Base-by-base conservation (phyloP, 1,140 invertebrate genomes). In the Caerostris darwini region DNA sequence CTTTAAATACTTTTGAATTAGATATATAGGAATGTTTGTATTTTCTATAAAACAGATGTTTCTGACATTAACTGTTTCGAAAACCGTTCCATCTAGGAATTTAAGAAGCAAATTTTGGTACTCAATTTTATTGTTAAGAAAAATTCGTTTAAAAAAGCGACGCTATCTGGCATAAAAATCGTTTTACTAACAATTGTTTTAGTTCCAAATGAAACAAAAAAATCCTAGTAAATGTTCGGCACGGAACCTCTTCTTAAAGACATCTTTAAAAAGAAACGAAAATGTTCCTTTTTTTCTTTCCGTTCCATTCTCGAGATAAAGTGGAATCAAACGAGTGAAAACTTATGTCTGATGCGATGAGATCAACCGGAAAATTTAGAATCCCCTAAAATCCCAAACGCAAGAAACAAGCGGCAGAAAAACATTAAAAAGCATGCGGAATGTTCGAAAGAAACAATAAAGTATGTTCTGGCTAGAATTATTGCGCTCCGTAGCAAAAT, bases 261-360 rank as follows among this genome's bases (percentile, higher is more conserved):
- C 71, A 53, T 53, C 71, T 50, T 3, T 3, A 50, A 77, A 77
- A 77, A 77, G 71, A 77, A 50, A n/a, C 10, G 5, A 50, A 77
- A 53, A 53, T 5, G 34, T 34, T 34, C 34, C 2, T 34, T 34
- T 34, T n/a, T n/a, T n/a, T n/a, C n/a, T n/a, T n/a, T n/a, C n/a
- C n/a, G n/a, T n/a, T 34, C 61, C 5, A 14, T 14, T 64, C 12
- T 77, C 50, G 50, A 50, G 71, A 77, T 53, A 77, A 77, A 77
- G 34, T 10, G 34, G 19, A 50, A 50, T 50, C 50, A 53, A 3
- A 50, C 71, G 71, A 77, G 71, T 77, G 71, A 50, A 77, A 77
- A 77, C 71, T 77, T 50, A 77, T 77, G 71, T 77, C 71, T 77
- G 71, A 14, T 77, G 34, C 34, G 71, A 77, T 77, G 71, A 77